Conservation (phyloP, 2,113 vertebrate genomes). For the Nycticebus coucang region DNA sequence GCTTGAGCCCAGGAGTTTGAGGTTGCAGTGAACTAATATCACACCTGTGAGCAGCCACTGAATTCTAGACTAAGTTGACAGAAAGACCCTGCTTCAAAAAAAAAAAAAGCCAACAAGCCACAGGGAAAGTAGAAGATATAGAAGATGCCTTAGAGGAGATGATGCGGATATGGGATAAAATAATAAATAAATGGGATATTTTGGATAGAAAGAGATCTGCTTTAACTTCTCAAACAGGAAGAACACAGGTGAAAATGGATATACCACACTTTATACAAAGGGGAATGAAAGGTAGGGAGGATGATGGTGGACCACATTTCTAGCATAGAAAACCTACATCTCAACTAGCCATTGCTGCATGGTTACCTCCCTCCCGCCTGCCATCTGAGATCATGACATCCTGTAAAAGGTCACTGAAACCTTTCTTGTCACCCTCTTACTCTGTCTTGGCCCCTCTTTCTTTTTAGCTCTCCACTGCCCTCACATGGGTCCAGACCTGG, state of each 20-base stretch:
- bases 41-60: too few species aligned
- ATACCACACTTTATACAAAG: background rate
- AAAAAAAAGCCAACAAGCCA: background rate
- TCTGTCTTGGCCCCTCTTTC: background rate
- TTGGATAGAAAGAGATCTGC: background rate
- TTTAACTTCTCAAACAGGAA: background rate
- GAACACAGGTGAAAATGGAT: background rate
- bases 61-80: too few species aligned
- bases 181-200: background rate
- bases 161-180: background rate
- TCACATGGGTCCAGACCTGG: background rate
- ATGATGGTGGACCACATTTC: background rate
- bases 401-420: background rate
- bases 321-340: background rate
- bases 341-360: background rate
- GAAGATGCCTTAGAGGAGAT: background rate
- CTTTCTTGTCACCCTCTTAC: background rate
- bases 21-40: too few species aligned
- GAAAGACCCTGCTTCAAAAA: too few species aligned
- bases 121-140: background rate
- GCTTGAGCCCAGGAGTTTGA: too few species aligned
- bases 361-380: background rate
- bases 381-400: background rate
- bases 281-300: background rate
- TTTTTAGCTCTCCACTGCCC: background rate